These are phyloP conservation scores for Muscidifurax raptorellus DNA, from an alignment of 1,140 invertebrate genomes.

Conservation along the genomic window DNA sequence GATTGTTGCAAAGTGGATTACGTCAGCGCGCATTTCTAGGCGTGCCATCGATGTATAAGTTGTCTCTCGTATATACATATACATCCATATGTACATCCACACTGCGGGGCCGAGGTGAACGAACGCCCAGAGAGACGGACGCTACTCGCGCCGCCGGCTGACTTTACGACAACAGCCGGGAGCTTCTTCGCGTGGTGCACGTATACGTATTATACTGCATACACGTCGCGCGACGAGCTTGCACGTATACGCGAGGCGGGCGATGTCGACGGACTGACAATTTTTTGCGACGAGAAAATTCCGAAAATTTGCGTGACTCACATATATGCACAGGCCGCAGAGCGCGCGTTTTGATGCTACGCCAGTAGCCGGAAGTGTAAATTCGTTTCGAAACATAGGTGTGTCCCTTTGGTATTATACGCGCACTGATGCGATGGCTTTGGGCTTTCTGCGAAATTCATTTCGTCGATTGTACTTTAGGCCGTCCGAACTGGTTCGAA, in stretches of 20 bases:
- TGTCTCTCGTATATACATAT: neutral
- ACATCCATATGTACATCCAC: too few relatives aligned
- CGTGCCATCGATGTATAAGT: constrained; percentile 7
- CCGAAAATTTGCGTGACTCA: neutral
- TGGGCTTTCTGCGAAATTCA: too few relatives aligned
- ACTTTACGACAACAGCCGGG: neutral
- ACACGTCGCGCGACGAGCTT: neutral
- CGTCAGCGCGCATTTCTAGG: constrained; percentile 41
- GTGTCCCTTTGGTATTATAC: too few relatives aligned
- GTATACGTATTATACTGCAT: too few relatives aligned
- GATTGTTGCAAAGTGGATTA: constrained; percentile 36
- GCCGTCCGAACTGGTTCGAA: too few relatives aligned
- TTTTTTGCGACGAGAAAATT: neutral
- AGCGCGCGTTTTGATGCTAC: too few relatives aligned
- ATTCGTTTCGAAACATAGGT: too few relatives aligned
- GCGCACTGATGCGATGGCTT: too few relatives aligned
- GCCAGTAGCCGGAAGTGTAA: too few relatives aligned
- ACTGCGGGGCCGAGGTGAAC: constrained; percentile 10
- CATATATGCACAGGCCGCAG: neutral
- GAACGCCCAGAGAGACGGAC: neutral
- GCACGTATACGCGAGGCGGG: too few relatives aligned
- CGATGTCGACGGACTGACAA: neutral
- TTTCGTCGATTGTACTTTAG: too few relatives aligned
- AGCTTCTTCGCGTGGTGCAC: neutral
- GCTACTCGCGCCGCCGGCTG: neutral